These are phyloP conservation scores for Macaria liturata DNA, from an alignment of 2,888 invertebrate species.

Conservation along the genomic window DNA sequence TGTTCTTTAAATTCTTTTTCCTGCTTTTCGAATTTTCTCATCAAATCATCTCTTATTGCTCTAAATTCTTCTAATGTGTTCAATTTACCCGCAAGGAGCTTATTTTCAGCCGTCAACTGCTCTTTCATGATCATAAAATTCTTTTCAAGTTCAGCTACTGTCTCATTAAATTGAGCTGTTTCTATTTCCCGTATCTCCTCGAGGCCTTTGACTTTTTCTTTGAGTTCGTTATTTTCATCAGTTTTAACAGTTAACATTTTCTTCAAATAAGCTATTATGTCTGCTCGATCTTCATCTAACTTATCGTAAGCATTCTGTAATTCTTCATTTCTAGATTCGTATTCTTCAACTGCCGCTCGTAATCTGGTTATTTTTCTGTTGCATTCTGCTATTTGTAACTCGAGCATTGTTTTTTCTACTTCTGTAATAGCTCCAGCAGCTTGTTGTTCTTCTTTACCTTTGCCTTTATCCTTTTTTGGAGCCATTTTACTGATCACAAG, in stretches of 20 bases:
- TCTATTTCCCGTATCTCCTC: slow-evolving; percentile 88
- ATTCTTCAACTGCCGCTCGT: slow-evolving; percentile 84
- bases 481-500: slow-evolving; percentile 50
- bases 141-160: slow-evolving; percentile 86
- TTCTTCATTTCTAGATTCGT: slow-evolving; percentile 88
- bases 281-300: slow-evolving; percentile 91
- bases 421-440: slow-evolving; percentile 79
- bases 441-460: slow-evolving; percentile 56
- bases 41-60: slow-evolving; percentile 91
- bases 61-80: slow-evolving; percentile 96
- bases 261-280: slow-evolving; percentile 92
- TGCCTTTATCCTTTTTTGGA: slow-evolving; percentile 72
- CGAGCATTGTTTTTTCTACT: slow-evolving; percentile 91
- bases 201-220: slow-evolving; percentile 89
- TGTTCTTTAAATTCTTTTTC: slow-evolving; percentile 90
- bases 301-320: slow-evolving; percentile 85
- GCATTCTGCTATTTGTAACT: slow-evolving; percentile 91
- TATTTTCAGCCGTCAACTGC: slow-evolving; percentile 93
- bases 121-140: slow-evolving; percentile 92
- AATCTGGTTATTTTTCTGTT: slow-evolving; percentile 91
- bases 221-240: slow-evolving; percentile 84
- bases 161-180: slow-evolving; percentile 84
- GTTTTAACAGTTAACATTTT: slow-evolving; percentile 88
- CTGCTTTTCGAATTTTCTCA: slow-evolving; percentile 92
- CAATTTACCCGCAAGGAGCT: slow-evolving; percentile 92